A percentile compares a stretch with the other conserved stretches of the same genome.
These are phyloP conservation scores for Sesia apiformis DNA, from an alignment of 2,888 invertebrate genomes.

Conservation along the genomic window DNA sequence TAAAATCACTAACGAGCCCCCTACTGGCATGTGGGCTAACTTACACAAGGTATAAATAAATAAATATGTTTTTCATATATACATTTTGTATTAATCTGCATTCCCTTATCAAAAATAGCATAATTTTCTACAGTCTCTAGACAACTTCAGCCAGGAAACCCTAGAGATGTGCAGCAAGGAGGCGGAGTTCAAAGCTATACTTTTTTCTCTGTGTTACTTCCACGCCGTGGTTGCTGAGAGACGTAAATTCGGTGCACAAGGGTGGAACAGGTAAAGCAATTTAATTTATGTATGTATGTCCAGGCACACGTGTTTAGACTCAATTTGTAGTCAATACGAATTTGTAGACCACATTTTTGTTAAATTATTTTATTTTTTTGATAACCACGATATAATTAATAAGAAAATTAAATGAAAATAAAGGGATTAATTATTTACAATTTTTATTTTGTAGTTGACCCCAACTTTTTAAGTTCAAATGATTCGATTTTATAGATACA, in stretches of 20 bases:
- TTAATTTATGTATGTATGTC: too few relatives aligned
- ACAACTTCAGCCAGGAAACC: constrained; percentile 94
- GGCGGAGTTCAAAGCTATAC: constrained; percentile 91
- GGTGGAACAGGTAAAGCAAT: constrained; percentile 82
- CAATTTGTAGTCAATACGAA: too few relatives aligned
- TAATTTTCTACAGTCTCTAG: constrained; percentile 76
- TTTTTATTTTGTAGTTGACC: too few relatives aligned
- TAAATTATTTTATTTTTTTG: too few relatives aligned
- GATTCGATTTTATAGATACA: too few relatives aligned
- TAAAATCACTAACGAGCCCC: constrained; percentile 97
- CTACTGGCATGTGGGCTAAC: constrained; percentile 95
- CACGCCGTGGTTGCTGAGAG: constrained; percentile 95
- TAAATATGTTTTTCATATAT: not conserved
- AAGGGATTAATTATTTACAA: too few relatives aligned
- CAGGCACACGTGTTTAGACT: too few relatives aligned
- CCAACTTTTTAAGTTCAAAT: too few relatives aligned
- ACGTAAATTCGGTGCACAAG: constrained; percentile 95
- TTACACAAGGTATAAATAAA: constrained; percentile 81
- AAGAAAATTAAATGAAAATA: too few relatives aligned
- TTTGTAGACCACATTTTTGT: too few relatives aligned
- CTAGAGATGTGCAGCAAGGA: constrained; percentile 95
- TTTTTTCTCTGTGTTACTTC: constrained; percentile 94
- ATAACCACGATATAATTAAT: too few relatives aligned
- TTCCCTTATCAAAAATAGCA: not conserved
- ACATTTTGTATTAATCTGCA: not conserved